Base-by-base conservation (phyloP, 2,888 invertebrate genomes). In the Diloba caeruleocephala region DNA sequence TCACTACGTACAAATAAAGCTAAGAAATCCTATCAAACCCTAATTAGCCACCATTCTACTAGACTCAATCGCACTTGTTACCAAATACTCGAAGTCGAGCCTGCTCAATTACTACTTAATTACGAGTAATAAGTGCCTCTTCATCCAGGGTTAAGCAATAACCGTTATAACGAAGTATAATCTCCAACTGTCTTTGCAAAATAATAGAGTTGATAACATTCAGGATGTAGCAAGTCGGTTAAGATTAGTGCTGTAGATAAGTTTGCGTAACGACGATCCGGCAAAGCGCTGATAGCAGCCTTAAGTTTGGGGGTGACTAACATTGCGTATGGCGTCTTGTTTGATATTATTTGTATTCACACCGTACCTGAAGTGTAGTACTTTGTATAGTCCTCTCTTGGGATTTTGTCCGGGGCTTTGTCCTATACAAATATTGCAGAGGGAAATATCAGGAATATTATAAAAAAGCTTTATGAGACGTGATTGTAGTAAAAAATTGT, bases 171-270 rank as follows among this genome's bases (percentile, higher is more conserved):
- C 53, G 34, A 52, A 71, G 63, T 52, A 39, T 53, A 46, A 65
- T 50, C 46, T 51, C 45, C 46, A 29, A 62, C 43, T 71, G 56
- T 59, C 72, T 62, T 66, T 42, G 45, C 49, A 34, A 67, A 74
- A 67, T 79, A 81, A 78, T 73, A 59, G 58, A 57, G 56, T 65
- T 66, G 79, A 79, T 79, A 79, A 77, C 74, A 71, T 73, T 78
- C 34, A 43, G 67, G 61, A 62, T 67, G 68, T 66, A 58, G 62
- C 68, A 65, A 56, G 65, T 52, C 61, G 36, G 59, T 77, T 63
- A 26, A 71, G 80, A 77, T 81, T 54, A 59, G 54, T 66, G 58
- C 31, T 39, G 42, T 12, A 25, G 80, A 79, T 81, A 81, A 56
- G 33, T 53, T 13, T 10, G 13, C 9, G 26, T 71, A 71, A 64